phyloP scores from a whole-genome alignment of 2,797 vertebrate genomes.

The Sandelia bainsii region DNA sequence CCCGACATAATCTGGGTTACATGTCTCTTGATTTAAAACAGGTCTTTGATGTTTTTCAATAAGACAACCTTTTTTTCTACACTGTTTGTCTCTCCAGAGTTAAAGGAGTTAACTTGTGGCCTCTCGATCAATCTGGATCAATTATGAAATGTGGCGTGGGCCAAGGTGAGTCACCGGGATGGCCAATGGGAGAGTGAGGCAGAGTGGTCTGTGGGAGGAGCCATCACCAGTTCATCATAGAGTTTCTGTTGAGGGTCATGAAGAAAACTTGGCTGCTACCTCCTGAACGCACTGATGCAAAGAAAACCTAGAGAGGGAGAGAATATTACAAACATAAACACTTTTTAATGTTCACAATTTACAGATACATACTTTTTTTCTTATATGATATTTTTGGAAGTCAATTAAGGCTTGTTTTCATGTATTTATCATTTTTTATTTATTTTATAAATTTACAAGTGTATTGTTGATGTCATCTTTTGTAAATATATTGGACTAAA shows the following conservation, averaged over 20 bases:
- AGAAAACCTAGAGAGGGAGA: constrained; percentile 90
- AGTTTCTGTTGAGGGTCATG: constrained; percentile 99
- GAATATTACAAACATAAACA: not conserved
- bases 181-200: constrained; percentile 75
- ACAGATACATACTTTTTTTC: too few relatives aligned
- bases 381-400: too few relatives aligned
- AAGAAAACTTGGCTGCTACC: constrained; percentile 99
- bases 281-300: constrained; percentile 97
- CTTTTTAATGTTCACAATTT: not conserved
- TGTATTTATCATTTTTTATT: too few relatives aligned
- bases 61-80: constrained; percentile 33
- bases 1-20: constrained; percentile 46
- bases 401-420: too few relatives aligned
- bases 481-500: not conserved
- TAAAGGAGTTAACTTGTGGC: constrained; percentile 51
- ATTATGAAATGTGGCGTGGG: constrained; percentile 63
- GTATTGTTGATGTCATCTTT: not conserved
- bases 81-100: constrained; percentile 46
- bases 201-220: constrained; percentile 64
- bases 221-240: constrained; percentile 99
- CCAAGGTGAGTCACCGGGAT: constrained; percentile 78
- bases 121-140: constrained; percentile 21
- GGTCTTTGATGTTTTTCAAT: constrained; percentile 39
- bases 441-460: not conserved
- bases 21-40: constrained; percentile 43